Conservation (phyloP, 2,888 invertebrate species). For the Glyphotaelius pellucidus region DNA sequence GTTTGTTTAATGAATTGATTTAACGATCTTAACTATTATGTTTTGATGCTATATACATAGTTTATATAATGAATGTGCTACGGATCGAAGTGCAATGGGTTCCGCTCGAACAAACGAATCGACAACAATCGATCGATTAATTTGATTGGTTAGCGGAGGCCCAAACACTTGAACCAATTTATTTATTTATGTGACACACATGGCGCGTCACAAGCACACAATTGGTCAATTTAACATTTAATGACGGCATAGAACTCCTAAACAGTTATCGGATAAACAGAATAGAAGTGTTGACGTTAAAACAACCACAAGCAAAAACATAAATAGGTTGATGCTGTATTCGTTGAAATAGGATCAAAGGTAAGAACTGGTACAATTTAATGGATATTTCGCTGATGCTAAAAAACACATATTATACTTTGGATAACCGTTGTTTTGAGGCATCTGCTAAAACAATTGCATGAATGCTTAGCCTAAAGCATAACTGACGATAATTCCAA, state of each 20-base stretch:
- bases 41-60: not conserved
- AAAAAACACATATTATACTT: not conserved
- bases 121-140: constrained; percentile 40
- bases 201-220: constrained; percentile 55
- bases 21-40: not conserved
- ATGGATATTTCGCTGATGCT: not conserved
- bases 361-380: not conserved
- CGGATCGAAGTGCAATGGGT: not conserved
- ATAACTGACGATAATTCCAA: not conserved
- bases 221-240: constrained; percentile 32
- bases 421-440: not conserved
- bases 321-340: not conserved
- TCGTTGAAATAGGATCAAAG: not conserved
- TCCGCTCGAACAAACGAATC: not conserved
- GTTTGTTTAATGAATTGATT: not conserved
- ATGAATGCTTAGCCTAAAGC: not conserved
- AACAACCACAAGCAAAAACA: not conserved
- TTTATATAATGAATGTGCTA: not conserved
- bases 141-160: constrained; percentile 38
- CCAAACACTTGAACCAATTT: constrained; percentile 61
- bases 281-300: not conserved
- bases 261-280: not conserved
- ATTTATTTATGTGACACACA: constrained; percentile 56
- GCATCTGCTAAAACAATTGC: constrained; percentile 21
- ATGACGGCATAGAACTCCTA: constrained; percentile 24